phyloP scores from a whole-genome alignment of 2,797 vertebrate species.

The Echiichthys vipera region DNA sequence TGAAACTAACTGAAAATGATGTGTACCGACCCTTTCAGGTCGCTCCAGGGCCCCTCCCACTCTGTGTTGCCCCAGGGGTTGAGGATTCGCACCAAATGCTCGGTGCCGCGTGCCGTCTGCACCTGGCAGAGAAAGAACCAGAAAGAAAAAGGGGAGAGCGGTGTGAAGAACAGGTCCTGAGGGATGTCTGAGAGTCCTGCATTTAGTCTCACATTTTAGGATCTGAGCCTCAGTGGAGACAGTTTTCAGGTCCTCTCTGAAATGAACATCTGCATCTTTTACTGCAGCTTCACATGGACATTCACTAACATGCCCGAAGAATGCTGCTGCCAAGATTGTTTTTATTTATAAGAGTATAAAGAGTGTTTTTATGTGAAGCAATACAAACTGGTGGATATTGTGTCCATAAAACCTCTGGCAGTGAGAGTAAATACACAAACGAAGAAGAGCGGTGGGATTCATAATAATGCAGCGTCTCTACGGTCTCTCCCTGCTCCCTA shows the following conservation, averaged over 20 bases:
- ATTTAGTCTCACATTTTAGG: neutral
- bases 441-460: too few relatives aligned
- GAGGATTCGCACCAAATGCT: constrained; percentile 79
- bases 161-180: neutral
- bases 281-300: neutral
- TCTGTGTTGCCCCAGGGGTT: constrained; percentile 87
- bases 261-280: neutral
- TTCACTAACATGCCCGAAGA: neutral
- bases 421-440: too few relatives aligned
- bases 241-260: neutral
- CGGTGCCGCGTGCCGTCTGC: constrained; percentile 30
- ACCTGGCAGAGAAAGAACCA: constrained; percentile 66
- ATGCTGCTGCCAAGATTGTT: neutral
- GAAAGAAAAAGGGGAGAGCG: neutral
- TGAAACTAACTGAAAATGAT: neutral
- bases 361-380: too few relatives aligned
- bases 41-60: constrained; percentile 86
- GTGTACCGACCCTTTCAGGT: constrained; percentile 68
- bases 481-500: too few relatives aligned
- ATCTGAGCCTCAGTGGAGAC: neutral
- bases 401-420: too few relatives aligned
- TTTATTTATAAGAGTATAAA: too few relatives aligned
- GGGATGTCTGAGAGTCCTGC: neutral
- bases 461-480: too few relatives aligned
- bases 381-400: too few relatives aligned